A percentile compares a stretch with the other conserved stretches of the same genome.
Conservation (phyloP, 2,888 invertebrate genomes). For the Agelastica alni region DNA sequence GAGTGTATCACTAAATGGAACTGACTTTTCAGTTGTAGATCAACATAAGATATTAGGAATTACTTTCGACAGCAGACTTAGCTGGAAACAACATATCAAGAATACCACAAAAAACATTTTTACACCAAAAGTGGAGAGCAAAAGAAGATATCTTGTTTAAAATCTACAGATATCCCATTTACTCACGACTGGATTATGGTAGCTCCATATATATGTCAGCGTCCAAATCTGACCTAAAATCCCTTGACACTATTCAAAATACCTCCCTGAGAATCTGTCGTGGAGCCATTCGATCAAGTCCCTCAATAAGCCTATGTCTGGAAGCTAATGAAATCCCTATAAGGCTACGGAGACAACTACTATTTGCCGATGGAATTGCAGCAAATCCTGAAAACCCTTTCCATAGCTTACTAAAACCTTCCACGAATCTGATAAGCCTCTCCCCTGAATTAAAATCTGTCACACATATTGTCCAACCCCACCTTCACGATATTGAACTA, state of each 20-base stretch:
- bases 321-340: too few species aligned
- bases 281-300: conserved; percentile 10
- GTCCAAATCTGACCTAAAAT: conserved; percentile 1
- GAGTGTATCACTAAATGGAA: neutral
- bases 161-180: conserved; percentile 15
- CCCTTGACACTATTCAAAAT: conserved; percentile 10
- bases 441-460: neutral
- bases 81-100: conserved; percentile 2
- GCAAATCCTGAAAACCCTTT: too few species aligned
- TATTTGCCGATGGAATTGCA: neutral
- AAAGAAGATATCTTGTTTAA: conserved; percentile 11
- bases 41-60: conserved; percentile 10
- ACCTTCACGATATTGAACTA: too few species aligned
- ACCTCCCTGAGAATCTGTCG: conserved; percentile 8
- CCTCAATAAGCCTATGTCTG: neutral
- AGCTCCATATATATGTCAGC: conserved; percentile 1
- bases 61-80: conserved; percentile 5
- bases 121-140: conserved; percentile 10
- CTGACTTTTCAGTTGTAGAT: neutral
- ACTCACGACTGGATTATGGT: conserved; percentile 6
- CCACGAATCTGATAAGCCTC: neutral
- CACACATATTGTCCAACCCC: neutral
- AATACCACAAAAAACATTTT: conserved; percentile 8
- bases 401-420: too few species aligned
- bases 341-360: conserved; percentile 8